A percentile compares a stretch with the other conserved stretches of the same genome.
Conservation (phyloP, 2,113 vertebrate genomes). For the Prolemur simus region DNA sequence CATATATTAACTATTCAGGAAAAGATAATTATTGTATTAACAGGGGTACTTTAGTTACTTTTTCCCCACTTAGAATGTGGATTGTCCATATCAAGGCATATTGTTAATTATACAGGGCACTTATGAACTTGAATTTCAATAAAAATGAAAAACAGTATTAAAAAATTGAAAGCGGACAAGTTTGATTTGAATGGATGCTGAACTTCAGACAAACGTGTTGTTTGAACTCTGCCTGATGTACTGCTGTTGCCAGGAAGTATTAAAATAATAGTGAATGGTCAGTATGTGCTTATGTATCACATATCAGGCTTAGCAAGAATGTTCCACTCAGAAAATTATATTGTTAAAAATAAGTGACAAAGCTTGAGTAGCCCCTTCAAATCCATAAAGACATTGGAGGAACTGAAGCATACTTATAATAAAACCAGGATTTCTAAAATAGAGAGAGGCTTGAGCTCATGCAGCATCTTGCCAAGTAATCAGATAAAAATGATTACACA, state of each 20-base stretch:
- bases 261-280: slow-evolving; percentile 79
- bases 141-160: slow-evolving; percentile 77
- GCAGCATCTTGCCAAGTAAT: slow-evolving; percentile 75
- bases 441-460: slow-evolving; percentile 52
- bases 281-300: slow-evolving; percentile 79
- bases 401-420: slow-evolving; percentile 72
- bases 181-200: slow-evolving; percentile 81
- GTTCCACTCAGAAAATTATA: slow-evolving; percentile 80
- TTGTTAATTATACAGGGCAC: slow-evolving; percentile 79
- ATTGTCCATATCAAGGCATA: slow-evolving; percentile 76
- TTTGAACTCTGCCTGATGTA: slow-evolving; percentile 81
- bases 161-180: slow-evolving; percentile 82
- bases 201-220: slow-evolving; percentile 82
- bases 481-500: slow-evolving; percentile 77
- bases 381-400: slow-evolving; percentile 77
- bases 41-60: slow-evolving; percentile 38
- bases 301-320: slow-evolving; percentile 75
- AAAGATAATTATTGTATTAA: slow-evolving; percentile 70
- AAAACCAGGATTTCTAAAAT: slow-evolving; percentile 74
- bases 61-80: slow-evolving; percentile 67
- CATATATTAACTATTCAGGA: slow-evolving; percentile 60
- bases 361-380: slow-evolving; percentile 77
- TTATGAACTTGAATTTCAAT: slow-evolving; percentile 82
- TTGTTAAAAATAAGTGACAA: slow-evolving; percentile 84
- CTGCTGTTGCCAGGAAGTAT: slow-evolving; percentile 79